phyloP scores from a whole-genome alignment of 2,888 invertebrate species.

The Cryptus armator region DNA sequence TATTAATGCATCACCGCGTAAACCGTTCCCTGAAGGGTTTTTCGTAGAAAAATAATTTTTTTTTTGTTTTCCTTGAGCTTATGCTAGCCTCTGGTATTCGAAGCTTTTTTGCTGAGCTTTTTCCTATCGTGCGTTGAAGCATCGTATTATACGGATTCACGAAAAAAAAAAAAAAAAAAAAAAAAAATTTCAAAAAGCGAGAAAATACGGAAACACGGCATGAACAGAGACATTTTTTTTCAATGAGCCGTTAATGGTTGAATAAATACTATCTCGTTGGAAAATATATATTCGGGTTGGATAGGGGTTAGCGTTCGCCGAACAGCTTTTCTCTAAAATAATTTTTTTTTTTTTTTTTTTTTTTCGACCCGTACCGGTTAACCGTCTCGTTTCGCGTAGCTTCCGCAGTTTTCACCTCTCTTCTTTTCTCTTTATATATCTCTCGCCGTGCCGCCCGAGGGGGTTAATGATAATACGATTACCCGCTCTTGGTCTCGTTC shows the following conservation, averaged over 20 bases:
- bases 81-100: background rate
- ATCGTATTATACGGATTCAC: background rate
- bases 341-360: constrained; percentile 39
- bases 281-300: background rate
- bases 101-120: background rate
- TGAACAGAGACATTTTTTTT: background rate
- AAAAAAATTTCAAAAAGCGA: background rate
- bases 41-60: background rate
- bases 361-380: constrained; percentile 22
- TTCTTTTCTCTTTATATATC: constrained; percentile 26
- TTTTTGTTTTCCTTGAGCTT: background rate
- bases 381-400: constrained; percentile 19
- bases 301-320: background rate
- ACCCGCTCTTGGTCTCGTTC: constrained; percentile 42
- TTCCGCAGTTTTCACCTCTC: constrained; percentile 10
- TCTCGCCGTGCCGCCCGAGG: constrained; percentile 41
- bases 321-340: constrained; percentile 20
- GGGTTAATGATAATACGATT: constrained; percentile 65
- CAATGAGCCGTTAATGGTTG: background rate
- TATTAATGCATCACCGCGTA: background rate
- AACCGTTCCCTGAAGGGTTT: background rate
- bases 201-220: background rate
- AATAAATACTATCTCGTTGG: constrained; percentile 4
- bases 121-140: background rate
- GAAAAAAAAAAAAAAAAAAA: background rate